phyloP scores from a whole-genome alignment of 2,113 vertebrate species.

The Thamnophis sirtalis region DNA sequence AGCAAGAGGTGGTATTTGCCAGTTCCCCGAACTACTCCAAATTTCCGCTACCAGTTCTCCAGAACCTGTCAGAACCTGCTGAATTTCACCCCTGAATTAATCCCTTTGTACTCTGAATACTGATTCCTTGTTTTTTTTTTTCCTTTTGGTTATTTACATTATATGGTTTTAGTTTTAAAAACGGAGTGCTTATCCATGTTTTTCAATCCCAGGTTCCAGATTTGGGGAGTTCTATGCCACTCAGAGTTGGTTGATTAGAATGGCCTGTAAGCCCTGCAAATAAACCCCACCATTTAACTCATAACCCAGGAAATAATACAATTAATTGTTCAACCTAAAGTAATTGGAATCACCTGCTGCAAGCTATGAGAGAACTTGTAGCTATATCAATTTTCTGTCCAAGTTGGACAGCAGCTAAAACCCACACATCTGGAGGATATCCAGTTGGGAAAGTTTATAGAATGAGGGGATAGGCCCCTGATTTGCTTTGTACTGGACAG shows the following conservation, averaged over 20 bases:
- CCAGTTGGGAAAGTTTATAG: background rate
- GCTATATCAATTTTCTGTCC: background rate
- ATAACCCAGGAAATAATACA: background rate
- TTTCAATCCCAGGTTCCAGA: background rate
- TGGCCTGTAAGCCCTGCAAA: background rate
- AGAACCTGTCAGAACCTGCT: no score
- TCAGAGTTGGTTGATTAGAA: background rate
- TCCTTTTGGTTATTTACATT: background rate
- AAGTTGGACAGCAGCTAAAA: background rate
- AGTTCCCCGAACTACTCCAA: no score
- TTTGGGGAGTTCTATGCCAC: background rate
- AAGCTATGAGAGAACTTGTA: background rate
- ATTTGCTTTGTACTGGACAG: background rate
- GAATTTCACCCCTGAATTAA: background rate
- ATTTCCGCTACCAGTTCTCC: no score
- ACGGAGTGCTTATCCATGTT: background rate
- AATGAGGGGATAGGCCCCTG: background rate
- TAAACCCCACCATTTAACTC: background rate
- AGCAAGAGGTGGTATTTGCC: no score
- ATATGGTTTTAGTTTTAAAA: background rate
- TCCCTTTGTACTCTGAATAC: background rate
- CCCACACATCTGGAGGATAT: background rate
- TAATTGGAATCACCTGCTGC: background rate
- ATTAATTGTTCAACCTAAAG: background rate
- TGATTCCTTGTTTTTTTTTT: background rate